These are phyloP conservation scores for Scaptomyza flava DNA, from an alignment of 2,888 invertebrate genomes.

Conservation along the genomic window DNA sequence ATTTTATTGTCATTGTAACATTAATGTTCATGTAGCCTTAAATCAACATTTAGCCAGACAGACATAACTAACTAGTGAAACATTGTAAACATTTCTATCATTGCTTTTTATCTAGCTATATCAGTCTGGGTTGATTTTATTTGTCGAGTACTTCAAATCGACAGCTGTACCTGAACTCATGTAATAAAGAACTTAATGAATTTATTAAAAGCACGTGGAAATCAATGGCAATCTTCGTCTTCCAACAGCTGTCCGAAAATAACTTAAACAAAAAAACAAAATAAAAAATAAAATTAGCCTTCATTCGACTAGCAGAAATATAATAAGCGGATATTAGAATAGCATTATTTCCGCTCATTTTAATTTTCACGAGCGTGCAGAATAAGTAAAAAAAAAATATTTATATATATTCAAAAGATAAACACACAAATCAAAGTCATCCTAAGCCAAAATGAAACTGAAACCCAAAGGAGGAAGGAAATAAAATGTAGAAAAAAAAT, in stretches of 20 bases:
- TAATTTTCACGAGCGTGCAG: slow-evolving; percentile 38
- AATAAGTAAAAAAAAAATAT: slow-evolving; percentile 47
- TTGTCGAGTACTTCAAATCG: slow-evolving; percentile 67
- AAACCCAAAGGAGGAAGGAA: slow-evolving; percentile 29
- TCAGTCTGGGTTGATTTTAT: slow-evolving; percentile 49
- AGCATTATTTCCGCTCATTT: slow-evolving; percentile 67
- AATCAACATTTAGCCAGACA: slow-evolving; percentile 35
- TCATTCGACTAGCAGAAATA: slow-evolving; percentile 19
- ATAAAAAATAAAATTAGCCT: slow-evolving; percentile 9
- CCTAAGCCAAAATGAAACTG: slow-evolving; percentile 56
- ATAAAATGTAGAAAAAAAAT: slow-evolving; percentile 22
- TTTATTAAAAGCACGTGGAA: slow-evolving; percentile 38
- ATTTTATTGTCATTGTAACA: neutral
- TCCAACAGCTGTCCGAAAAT: slow-evolving; percentile 49
- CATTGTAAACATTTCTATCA: slow-evolving; percentile 65
- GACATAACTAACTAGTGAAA: slow-evolving; percentile 39
- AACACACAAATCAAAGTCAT: slow-evolving; percentile 69
- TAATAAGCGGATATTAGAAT: slow-evolving; percentile 62
- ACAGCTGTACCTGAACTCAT: slow-evolving; percentile 64
- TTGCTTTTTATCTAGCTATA: slow-evolving; percentile 61
- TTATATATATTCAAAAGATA: slow-evolving; percentile 51
- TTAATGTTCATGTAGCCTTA: slow-evolving; percentile 32
- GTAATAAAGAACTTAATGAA: slow-evolving; percentile 35
- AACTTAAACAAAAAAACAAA: neutral
- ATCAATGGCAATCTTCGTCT: slow-evolving; percentile 51